Evolutionary conservation across 2,888 invertebrate genomes (phyloP).

Genomic region (Andricus quercusramuli): DNA sequence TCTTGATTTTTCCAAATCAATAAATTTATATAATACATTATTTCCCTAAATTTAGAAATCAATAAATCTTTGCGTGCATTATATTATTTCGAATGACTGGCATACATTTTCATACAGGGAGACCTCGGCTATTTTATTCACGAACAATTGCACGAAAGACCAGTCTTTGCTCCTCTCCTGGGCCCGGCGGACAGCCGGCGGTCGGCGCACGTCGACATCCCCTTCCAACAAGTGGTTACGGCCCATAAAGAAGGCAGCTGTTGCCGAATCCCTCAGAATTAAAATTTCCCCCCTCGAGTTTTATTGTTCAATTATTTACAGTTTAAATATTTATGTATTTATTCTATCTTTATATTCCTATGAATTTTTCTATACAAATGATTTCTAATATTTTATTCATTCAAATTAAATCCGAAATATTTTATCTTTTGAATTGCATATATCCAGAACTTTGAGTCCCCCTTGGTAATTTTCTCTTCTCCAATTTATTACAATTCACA

Average conservation of each 20-base stretch:
- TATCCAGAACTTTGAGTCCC: too few species aligned
- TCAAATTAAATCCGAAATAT: neutral
- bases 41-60: neutral
- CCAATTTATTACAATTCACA: too few species aligned
- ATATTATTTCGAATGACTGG: neutral
- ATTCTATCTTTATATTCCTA: neutral
- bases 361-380: too few species aligned
- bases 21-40: neutral
- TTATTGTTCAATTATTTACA: constrained; percentile 2
- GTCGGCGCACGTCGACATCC: neutral
- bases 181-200: constrained; percentile 1
- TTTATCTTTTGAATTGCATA: too few species aligned
- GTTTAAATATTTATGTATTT: neutral
- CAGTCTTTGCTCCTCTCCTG: neutral
- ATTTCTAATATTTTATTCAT: neutral
- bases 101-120: neutral
- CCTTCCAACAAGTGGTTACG: constrained; percentile 13
- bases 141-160: constrained; percentile 23
- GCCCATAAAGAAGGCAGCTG: constrained; percentile 32
- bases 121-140: constrained; percentile 17
- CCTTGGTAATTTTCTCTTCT: too few species aligned
- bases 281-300: neutral
- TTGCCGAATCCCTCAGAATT: neutral
- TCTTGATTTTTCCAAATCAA: too few species aligned
- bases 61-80: neutral